Base-by-base conservation (phyloP, 2,888 invertebrate species). In the Xestoiulus laeticollis region DNA sequence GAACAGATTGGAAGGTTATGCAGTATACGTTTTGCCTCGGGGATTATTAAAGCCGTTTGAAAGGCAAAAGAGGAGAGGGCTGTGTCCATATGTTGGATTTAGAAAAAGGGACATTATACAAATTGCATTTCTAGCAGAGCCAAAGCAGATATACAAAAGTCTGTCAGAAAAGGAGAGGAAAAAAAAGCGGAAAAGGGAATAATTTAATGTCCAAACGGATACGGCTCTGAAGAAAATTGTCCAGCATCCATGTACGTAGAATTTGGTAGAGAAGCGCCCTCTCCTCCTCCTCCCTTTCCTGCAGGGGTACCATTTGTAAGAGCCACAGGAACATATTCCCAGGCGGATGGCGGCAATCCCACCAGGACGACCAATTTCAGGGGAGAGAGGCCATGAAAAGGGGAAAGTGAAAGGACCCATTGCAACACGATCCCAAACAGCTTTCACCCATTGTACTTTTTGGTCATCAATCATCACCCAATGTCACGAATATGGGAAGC, bases 361-460 rank as follows among this genome's bases (percentile, higher is more conserved):
- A 43, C 48, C 86, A 86, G 86, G 86, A 48, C 48, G 53, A 86
- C 48, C 86, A 86, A 86, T 86, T 86, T 86, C 86, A 86, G 87
- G 87, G 85, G 83, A 88, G 87, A 88, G 87, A 86, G 68, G 48
- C 78, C 87, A 85, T 87, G 85, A 88, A 88, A 88, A 85, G 82
- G 86, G 84, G 68, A 30, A 78, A 87, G 32, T 87, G 87, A 88
- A 87, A 88, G 86, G 87, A 30, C 88, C 87, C 78, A 87, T 88
- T 85, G 88, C 87, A 88, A 88, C 87, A 88, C 87, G 87, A 88
- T 88, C 88, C 32, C 68, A 83, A 87, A 88, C 88, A 88, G 85
- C 85, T 87, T 88, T 88, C 33, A 33, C 78, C 87, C 48, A 87
- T 88, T 88, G 87, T 53, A 53, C 26, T 68, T 53, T 44, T 33